Evolutionary conservation across 2,113 vertebrate genomes (phyloP), one percentile per base, ranked within the genome.

Genomic region (Lepisosteus oculatus): DNA sequence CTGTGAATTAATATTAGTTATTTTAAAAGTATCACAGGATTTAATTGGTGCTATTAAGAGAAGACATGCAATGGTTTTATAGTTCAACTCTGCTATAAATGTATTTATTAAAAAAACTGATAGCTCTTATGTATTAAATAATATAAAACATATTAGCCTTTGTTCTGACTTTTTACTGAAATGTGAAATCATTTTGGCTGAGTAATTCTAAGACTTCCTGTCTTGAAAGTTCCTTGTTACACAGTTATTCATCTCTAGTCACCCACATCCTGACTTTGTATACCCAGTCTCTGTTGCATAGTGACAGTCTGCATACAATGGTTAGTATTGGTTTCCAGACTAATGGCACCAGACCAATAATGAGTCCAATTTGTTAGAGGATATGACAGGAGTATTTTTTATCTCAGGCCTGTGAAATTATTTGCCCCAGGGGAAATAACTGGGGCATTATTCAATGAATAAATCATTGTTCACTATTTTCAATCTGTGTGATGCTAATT

Each of bases 311-410:
- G 75, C 56, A 86, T 81, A 90, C 80, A 84, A 84, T 82, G 65
- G 13, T 73, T 13, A 41, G 74, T 77, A 68, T 89, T 90, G 85
- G 47, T 85, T 87, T 87, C 76, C 80, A 74, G 88, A 81, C 81
- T 74, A 17, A 67, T 86, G 89, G 90, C 88, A 73, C 71, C 61
- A 73, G 57, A 82, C 88, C 88, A 91, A 81, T 57, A 82, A 83
- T 70, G 66, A 74, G 84, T 84, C 85, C 78, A 85, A 83, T 92
- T 92, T 92, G 85, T 86, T 88, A 93, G 92, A 91, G 71, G 79
- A 75, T 86, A 84, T 85, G 78, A 82, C 78, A 88, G 86, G 90
- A 92, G 74, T 61, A 75, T 65, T 63, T 84, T 81, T 88, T 82
- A 77, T 81, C 81, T 78, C 72, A 78, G 51, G 7, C 55, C 42